phyloP scores from a whole-genome alignment of 2,113 vertebrate species.

The Danio rerio region DNA sequence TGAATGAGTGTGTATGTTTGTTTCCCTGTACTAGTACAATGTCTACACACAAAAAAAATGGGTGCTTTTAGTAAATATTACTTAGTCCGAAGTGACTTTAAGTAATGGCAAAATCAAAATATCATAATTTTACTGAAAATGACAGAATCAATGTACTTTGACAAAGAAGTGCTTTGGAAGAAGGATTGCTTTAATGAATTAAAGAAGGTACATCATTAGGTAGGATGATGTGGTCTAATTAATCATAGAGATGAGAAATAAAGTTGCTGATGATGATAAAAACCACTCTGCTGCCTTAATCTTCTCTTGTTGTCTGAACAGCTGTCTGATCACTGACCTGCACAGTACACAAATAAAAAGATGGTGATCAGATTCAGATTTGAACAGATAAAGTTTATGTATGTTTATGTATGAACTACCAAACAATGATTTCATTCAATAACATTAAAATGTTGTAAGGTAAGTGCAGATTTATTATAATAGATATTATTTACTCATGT shows the following conservation, averaged over 20 bases:
- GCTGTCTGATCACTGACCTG: slow-evolving; percentile 16
- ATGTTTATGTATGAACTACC: too few relatives aligned
- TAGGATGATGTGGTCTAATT: background rate
- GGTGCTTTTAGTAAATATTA: too few relatives aligned
- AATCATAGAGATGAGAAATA: background rate
- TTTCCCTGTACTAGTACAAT: too few relatives aligned
- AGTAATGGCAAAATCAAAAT: background rate
- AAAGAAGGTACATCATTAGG: background rate
- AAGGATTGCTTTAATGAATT: slow-evolving; percentile 38
- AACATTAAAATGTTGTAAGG: too few relatives aligned
- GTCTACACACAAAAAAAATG: too few relatives aligned
- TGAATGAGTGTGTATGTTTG: too few relatives aligned
- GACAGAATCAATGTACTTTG: background rate
- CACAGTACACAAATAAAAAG: background rate
- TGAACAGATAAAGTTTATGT: background rate
- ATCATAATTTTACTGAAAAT: background rate
- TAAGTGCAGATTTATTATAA: too few relatives aligned
- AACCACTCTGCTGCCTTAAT: slow-evolving; percentile 4
- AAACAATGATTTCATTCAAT: too few relatives aligned
- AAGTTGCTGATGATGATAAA: background rate
- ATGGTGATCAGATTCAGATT: background rate
- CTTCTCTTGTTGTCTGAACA: background rate
- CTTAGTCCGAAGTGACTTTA: background rate
- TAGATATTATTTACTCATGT: too few relatives aligned
- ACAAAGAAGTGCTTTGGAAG: background rate